Base-by-base conservation (phyloP, 2,888 invertebrate genomes). In the Macroteleia sp. region DNA sequence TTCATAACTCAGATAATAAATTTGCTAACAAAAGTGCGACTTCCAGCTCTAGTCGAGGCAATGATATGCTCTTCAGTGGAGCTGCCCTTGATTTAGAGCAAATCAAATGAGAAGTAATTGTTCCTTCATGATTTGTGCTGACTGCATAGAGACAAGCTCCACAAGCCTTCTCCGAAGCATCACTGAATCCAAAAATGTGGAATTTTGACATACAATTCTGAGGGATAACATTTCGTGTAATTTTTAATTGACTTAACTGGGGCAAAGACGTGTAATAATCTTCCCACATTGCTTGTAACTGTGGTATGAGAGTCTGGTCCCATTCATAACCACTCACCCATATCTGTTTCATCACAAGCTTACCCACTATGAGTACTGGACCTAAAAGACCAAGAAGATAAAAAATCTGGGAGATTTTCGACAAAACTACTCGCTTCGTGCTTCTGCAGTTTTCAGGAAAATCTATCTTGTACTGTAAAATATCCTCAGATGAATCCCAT, bases 61-160 rank as follows among this genome's bases (percentile, higher is more conserved):
- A 20, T 4, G 75, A 52, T 0, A 61, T 25, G 1, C 30, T 25
- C 10, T 56, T 56, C 10, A 67, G 19, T 1, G 57, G 56, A 1
- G 67, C 67, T 3, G 57, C 81, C 42, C 70, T 52, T 4, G 81
- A 79, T 28, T 80, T 80, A 0, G 79, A 42, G 12, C 80, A 81
- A 0, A 77, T 16, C 16, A 46, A 22, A 14, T 34, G 3, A 14
- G 14, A 3, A 34, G 3, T 34, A 12, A 3, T 14, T 14, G 2
- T 14, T 2, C 14, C 14, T 3, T 34, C 14, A 3, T 34, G 2
- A 14, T 3, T n/a, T 3, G 3, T 12, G 6, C 14, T 14, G 2
- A 34, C 34, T 14, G 14, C 12, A 34, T 34, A 34, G 14, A 34
- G 12, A 34, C 32, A 32, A 10, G 32, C n/a, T 32, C 32, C n/a